Evolutionary conservation across 1,140 invertebrate species (phyloP).

Genomic region (Bactericera cockerelli): DNA sequence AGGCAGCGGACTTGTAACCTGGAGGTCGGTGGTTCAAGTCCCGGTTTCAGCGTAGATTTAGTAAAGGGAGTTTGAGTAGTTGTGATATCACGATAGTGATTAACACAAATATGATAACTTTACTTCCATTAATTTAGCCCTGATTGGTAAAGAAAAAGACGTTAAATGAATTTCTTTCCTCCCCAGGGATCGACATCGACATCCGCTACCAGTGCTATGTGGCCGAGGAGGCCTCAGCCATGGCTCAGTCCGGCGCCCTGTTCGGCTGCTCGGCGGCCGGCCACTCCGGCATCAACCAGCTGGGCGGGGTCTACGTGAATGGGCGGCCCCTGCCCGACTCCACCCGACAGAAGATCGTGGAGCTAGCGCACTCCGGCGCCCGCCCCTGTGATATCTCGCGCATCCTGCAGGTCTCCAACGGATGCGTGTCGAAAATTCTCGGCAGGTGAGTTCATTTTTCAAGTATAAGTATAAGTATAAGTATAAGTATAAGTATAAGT

Average conservation of each 20-base stretch:
- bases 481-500: no score
- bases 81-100: no score
- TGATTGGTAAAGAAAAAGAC: no score
- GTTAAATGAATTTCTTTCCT: no score
- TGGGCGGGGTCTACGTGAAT: constrained; percentile 96
- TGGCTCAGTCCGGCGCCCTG: constrained; percentile 33
- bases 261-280: constrained; percentile 66
- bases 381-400: constrained; percentile 96
- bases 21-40: no score
- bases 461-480: background rate
- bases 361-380: constrained; percentile 89
- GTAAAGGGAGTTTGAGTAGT: no score
- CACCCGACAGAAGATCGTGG: constrained; percentile 93
- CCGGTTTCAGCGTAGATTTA: no score
- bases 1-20: no score
- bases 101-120: no score
- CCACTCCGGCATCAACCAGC: constrained; percentile 94
- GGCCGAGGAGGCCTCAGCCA: constrained; percentile 18
- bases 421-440: constrained; percentile 87
- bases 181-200: background rate
- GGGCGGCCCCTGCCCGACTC: constrained; percentile 92
- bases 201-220: constrained; percentile 17
- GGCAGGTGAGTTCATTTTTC: constrained; percentile 54
- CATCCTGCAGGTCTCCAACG: constrained; percentile 91
- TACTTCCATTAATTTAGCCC: no score